phyloP scores from a whole-genome alignment of 2,797 vertebrate genomes.

The Remorina albescens region DNA sequence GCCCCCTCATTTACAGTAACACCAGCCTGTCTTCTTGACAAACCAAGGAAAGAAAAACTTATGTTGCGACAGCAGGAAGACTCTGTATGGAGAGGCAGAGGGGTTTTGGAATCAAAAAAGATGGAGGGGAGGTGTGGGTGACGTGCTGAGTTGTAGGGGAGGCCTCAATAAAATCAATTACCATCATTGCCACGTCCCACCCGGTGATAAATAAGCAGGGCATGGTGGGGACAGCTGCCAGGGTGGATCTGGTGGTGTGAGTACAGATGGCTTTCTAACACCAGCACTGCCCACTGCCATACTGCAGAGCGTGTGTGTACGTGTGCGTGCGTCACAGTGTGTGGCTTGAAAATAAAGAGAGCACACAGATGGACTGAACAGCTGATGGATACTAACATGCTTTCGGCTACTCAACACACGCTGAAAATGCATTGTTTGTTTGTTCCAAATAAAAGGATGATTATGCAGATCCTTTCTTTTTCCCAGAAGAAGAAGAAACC shows the following conservation, averaged over 20 bases:
- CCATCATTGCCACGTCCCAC: slow-evolving; percentile 66
- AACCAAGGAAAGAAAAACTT: background rate
- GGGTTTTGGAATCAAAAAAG: slow-evolving; percentile 25
- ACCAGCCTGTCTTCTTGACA: slow-evolving; percentile 37
- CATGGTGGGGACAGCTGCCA: slow-evolving; percentile 68
- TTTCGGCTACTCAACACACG: slow-evolving; percentile 23
- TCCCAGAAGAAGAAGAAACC: slow-evolving; percentile 25
- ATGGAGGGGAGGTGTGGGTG: background rate
- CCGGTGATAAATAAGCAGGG: slow-evolving; percentile 73
- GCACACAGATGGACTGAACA: slow-evolving; percentile 56
- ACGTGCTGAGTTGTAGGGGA: slow-evolving; percentile 35
- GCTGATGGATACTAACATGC: slow-evolving; percentile 55
- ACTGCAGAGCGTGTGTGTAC: slow-evolving; percentile 13
- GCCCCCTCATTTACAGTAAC: slow-evolving; percentile 46
- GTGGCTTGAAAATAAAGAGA: slow-evolving; percentile 35
- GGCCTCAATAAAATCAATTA: slow-evolving; percentile 78
- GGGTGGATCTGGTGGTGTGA: slow-evolving; percentile 68
- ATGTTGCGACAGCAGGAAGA: background rate
- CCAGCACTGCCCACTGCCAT: slow-evolving; percentile 64
- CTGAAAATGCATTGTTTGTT: slow-evolving; percentile 52
- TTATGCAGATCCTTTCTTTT: slow-evolving; percentile 24
- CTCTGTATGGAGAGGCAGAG: slow-evolving; percentile 16
- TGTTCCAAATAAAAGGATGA: slow-evolving; percentile 50
- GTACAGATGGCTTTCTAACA: slow-evolving; percentile 72
- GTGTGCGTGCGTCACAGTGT: slow-evolving; percentile 21